Evolutionary conservation across 2,888 invertebrate genomes (phyloP).

Genomic region (Drosophila crucigera): DNA sequence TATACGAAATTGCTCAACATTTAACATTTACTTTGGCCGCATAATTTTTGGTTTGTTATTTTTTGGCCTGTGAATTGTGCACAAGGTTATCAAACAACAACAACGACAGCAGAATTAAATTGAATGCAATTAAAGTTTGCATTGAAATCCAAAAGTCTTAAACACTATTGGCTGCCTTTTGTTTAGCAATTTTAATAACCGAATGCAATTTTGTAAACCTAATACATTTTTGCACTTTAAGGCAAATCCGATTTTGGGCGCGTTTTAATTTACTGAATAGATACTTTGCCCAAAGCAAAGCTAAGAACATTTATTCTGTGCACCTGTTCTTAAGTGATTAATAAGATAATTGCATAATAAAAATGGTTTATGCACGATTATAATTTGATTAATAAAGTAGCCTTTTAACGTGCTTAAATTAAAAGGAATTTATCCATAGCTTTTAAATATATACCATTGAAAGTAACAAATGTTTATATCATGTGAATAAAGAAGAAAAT

Average conservation of each 20-base stretch:
- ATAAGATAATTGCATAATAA: slow-evolving; percentile 31
- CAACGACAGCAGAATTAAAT: slow-evolving; percentile 53
- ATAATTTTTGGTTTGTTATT: slow-evolving; percentile 48
- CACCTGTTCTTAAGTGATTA: slow-evolving; percentile 22
- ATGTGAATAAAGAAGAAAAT: not conserved
- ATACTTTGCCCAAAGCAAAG: slow-evolving; percentile 19
- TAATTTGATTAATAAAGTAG: not conserved
- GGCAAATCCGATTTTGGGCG: slow-evolving; percentile 27
- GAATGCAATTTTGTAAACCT: slow-evolving; percentile 67
- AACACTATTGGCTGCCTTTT: slow-evolving; percentile 58
- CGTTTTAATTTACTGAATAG: slow-evolving; percentile 10
- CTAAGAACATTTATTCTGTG: slow-evolving; percentile 2
- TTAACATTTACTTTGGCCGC: slow-evolving; percentile 76
- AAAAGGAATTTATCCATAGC: not conserved
- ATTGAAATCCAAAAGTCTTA: slow-evolving; percentile 66
- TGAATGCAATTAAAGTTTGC: slow-evolving; percentile 81
- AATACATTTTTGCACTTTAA: slow-evolving; percentile 43
- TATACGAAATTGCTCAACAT: slow-evolving; percentile 69
- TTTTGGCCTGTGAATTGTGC: slow-evolving; percentile 71
- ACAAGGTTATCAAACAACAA: slow-evolving; percentile 76
- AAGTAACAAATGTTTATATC: not conserved
- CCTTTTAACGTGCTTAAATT: not conserved
- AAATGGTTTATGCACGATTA: slow-evolving; percentile 8
- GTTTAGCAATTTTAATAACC: slow-evolving; percentile 70
- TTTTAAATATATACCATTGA: not conserved